phyloP scores from a whole-genome alignment of 2,888 invertebrate genomes.

The Eupithecia centaureata region DNA sequence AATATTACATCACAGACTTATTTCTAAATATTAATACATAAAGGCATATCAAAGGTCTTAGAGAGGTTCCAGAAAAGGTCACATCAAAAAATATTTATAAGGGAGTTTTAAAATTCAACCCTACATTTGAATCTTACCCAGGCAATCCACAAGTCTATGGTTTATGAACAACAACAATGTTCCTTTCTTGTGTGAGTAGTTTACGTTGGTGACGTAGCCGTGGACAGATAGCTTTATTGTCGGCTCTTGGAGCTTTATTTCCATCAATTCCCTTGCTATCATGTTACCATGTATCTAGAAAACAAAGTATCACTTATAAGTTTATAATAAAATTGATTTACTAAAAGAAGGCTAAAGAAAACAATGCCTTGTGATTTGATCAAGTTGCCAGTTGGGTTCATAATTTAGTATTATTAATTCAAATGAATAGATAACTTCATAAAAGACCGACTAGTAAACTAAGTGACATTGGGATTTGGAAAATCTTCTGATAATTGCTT shows the following conservation, averaged over 20 bases:
- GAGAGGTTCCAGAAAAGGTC: not conserved
- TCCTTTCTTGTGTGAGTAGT: constrained; percentile 93
- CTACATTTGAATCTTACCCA: constrained; percentile 71
- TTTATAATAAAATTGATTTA: no score
- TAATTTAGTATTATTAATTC: no score
- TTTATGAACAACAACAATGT: constrained; percentile 96
- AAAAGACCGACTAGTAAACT: no score
- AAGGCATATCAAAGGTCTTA: not conserved
- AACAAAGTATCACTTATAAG: not conserved
- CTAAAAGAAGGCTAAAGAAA: not conserved
- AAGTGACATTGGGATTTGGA: not conserved
- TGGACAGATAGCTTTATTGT: constrained; percentile 87
- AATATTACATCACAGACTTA: not conserved
- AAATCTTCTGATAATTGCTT: not conserved
- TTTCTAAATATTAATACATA: no score
- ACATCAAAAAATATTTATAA: not conserved
- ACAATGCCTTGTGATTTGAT: not conserved
- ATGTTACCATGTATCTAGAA: constrained; percentile 88
- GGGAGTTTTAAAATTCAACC: not conserved
- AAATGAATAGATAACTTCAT: no score
- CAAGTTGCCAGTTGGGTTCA: not conserved
- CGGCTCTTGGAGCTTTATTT: constrained; percentile 87
- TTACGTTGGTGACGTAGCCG: constrained; percentile 94
- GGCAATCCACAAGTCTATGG: constrained; percentile 94
- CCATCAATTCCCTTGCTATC: constrained; percentile 92